Conservation (phyloP, 2,113 vertebrate species). For the Catharus minimus region DNA sequence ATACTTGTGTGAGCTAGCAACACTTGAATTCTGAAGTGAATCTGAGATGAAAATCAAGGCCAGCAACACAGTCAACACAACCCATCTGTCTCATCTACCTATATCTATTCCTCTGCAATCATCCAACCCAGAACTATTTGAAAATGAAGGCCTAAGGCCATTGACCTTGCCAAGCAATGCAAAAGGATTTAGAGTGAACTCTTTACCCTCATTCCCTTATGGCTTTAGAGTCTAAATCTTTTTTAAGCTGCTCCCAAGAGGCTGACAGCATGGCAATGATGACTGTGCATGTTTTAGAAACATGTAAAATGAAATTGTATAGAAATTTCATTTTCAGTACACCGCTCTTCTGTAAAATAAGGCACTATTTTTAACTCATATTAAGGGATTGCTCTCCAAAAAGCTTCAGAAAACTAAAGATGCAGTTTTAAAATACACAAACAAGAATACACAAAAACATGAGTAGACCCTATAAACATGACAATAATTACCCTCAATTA, state of each 20-base stretch:
- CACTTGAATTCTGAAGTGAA: background rate
- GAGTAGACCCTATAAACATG: background rate
- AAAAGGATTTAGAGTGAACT: constrained; percentile 9
- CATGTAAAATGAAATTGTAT: background rate
- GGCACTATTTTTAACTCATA: background rate
- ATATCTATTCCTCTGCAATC: background rate
- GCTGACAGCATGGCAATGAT: background rate
- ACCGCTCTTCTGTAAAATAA: background rate
- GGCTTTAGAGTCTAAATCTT: constrained; percentile 2
- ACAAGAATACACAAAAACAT: background rate
- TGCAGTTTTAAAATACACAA: background rate
- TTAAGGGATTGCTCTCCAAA: background rate
- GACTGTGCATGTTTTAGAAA: background rate
- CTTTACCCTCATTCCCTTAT: background rate
- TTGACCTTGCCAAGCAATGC: background rate
- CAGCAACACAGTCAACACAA: background rate
- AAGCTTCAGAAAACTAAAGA: background rate
- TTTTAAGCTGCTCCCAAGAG: background rate
- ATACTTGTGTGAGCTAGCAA: background rate
- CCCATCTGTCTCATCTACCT: background rate
- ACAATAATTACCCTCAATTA: background rate
- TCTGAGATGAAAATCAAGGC: background rate
- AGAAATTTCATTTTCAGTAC: background rate
- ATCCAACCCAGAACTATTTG: background rate
- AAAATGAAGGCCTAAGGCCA: background rate